These are phyloP conservation scores for Lipotes vexillifer DNA, from an alignment of 2,113 vertebrate species.

Conservation along the genomic window DNA sequence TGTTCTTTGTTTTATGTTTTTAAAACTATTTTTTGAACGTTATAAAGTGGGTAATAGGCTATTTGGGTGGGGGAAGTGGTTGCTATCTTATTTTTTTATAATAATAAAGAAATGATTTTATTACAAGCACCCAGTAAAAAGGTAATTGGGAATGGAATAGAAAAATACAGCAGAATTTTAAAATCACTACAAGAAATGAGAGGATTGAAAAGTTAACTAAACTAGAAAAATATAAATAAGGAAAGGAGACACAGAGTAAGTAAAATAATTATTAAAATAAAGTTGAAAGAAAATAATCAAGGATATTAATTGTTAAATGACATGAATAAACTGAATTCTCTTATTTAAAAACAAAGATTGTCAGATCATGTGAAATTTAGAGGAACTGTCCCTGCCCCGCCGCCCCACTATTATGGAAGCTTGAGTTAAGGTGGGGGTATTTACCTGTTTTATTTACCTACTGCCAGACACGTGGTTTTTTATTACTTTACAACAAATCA, in stretches of 20 bases:
- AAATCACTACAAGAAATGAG: not conserved
- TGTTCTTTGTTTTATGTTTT: not conserved
- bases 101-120: not conserved
- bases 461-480: not conserved
- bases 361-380: not conserved
- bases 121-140: not conserved
- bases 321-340: not conserved
- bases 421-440: not conserved
- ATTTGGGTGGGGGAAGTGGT: not conserved
- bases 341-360: not conserved
- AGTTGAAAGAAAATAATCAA: not conserved
- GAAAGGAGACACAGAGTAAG: not conserved
- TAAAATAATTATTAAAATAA: constrained; percentile 19
- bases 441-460: not conserved
- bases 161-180: not conserved
- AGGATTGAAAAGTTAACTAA: not conserved
- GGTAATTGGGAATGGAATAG: not conserved
- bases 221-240: not conserved
- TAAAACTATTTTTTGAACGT: not conserved
- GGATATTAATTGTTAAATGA: not conserved
- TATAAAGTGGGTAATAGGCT: not conserved
- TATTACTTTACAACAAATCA: not conserved
- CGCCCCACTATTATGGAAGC: not conserved
- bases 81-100: not conserved
- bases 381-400: not conserved